These are phyloP conservation scores for Spodoptera litura DNA, from an alignment of 1,140 invertebrate genomes.

Conservation along the genomic window DNA sequence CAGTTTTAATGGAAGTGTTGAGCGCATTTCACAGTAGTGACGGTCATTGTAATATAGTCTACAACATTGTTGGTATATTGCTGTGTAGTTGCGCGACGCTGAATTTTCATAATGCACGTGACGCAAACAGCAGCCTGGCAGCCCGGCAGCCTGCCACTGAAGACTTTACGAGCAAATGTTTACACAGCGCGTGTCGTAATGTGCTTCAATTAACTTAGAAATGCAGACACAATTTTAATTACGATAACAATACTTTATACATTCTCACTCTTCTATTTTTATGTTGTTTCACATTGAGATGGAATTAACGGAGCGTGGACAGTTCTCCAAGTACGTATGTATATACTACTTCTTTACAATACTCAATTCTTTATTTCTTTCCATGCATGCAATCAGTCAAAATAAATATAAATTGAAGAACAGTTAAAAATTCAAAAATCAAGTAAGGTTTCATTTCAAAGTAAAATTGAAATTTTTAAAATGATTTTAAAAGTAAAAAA, in stretches of 20 bases:
- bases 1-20: neutral
- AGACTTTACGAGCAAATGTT: constrained; percentile 8
- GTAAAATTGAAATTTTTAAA: no score
- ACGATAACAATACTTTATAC: neutral
- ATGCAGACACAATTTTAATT: constrained; percentile 3
- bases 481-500: no score
- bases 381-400: no score
- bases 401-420: no score
- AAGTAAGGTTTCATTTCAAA: no score
- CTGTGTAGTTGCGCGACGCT: constrained; percentile 4
- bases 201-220: neutral
- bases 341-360: no score
- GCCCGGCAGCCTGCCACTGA: neutral
- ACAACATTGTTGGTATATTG: constrained; percentile 6
- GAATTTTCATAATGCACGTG: constrained; percentile 31
- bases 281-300: neutral
- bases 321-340: neutral
- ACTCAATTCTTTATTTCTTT: no score
- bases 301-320: neutral
- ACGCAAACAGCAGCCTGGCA: neutral
- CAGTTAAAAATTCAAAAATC: no score
- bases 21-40: neutral
- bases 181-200: neutral
- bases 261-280: neutral
- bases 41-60: neutral